Evolutionary conservation across 2,113 vertebrate genomes (phyloP), one percentile per base, ranked within the genome.

Genomic region (Cromileptes altivelis): DNA sequence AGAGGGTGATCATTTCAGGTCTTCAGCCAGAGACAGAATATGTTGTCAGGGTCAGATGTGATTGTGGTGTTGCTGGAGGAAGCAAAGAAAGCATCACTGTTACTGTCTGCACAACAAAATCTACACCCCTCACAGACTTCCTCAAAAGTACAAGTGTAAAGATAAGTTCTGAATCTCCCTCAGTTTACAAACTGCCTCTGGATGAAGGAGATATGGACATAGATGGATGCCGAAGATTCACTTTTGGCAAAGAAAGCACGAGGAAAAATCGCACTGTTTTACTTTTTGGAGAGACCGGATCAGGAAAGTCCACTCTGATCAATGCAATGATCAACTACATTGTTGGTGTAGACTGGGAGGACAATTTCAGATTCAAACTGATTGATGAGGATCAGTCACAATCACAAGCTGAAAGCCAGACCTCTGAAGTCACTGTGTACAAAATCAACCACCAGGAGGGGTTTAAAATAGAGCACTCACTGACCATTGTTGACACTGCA

Each of bases 401-500:
- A 12, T 80, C 92, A 4, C 72, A 91, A 4, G 1, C 72, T 49
- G 65, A 82, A 73, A 76, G 40, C 37, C 27, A 37, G 69, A 94
- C 90, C 0, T 91, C 91, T 13, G 80, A 86, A 10, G 86, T 95
- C 77, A 92, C 85, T 0, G 90, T 83, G 17, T 95, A 94, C 49
- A 58, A 89, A 49, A 17, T 95, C 56, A 33, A 92, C 68, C 42
- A 88, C 57, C 73, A 69, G 17, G 47, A 86, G 0, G 90, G 87
- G 0, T 94, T 94, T 37, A 13, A 57, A 6, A 68, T 93, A 2
- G 21, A 70, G 0, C 86, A 58, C 77, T 93, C 93, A 0, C 11
- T 95, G 25, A 95, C 91, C 5, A 75, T 95, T 0, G 79, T 94
- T 2, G 95, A 95, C 85, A 94, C 93, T 0, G 93, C 93, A n/a